A percentile compares a stretch with the other conserved stretches of the same genome.
Conservation (phyloP, 2,113 vertebrate genomes). For the Pachycephala philippinensis region DNA sequence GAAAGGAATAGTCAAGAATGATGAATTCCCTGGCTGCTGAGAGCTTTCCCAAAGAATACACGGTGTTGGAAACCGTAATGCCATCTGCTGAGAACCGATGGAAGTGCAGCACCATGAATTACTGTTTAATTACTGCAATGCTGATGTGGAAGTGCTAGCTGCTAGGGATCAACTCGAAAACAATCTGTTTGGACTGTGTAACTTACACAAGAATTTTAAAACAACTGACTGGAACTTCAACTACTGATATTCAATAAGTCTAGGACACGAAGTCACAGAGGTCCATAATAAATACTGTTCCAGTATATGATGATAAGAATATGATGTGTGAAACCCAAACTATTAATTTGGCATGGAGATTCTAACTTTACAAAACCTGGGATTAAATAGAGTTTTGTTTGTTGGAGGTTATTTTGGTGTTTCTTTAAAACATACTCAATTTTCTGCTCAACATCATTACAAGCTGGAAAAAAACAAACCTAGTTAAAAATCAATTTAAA, state of each 20-base stretch:
- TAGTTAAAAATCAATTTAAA: neutral
- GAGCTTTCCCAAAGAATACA: neutral
- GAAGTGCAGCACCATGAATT: neutral
- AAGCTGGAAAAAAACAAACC: neutral
- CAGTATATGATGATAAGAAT: neutral
- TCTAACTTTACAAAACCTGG: neutral
- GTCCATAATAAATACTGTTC: neutral
- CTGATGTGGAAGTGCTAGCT: neutral
- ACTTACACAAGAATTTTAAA: neutral
- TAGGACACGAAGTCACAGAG: neutral
- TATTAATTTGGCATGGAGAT: neutral
- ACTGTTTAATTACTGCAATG: neutral
- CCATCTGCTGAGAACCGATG: slow-evolving; percentile 53
- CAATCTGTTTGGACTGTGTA: neutral
- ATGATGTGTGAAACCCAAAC: neutral
- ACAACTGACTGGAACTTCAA: neutral
- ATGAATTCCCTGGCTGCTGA: neutral
- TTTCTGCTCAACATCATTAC: neutral
- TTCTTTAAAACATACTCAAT: neutral
- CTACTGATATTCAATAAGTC: neutral
- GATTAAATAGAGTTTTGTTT: neutral
- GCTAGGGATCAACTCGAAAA: neutral
- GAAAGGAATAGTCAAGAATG: neutral
- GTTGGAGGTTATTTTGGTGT: too few species aligned
- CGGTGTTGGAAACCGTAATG: neutral